These are phyloP conservation scores for Meloidogyne exigua DNA, from an alignment of 1,140 invertebrate species.

Conservation along the genomic window DNA sequence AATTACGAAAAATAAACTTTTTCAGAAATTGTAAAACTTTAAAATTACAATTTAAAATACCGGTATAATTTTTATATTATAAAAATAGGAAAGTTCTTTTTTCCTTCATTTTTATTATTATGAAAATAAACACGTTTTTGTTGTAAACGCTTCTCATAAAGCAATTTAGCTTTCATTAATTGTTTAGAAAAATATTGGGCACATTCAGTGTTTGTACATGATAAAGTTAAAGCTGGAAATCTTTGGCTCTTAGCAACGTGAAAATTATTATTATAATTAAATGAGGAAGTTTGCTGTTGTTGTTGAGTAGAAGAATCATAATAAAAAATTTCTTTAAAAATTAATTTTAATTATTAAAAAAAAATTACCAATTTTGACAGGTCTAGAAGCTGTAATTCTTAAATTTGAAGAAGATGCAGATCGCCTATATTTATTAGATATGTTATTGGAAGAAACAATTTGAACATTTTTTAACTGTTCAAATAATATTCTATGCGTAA, in stretches of 20 bases:
- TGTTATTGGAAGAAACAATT: neutral
- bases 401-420: constrained; percentile 6
- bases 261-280: neutral
- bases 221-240: constrained; percentile 12
- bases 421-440: neutral
- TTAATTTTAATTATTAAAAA: neutral
- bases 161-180: constrained; percentile 22
- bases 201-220: constrained; percentile 4
- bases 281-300: neutral
- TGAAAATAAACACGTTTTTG: neutral
- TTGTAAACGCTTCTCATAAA: constrained; percentile 7
- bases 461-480: constrained; percentile 19
- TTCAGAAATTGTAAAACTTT: neutral
- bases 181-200: constrained; percentile 14
- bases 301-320: neutral
- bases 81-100: constrained; percentile 13
- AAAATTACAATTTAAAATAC: too few species aligned
- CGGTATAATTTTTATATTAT: constrained; percentile 7
- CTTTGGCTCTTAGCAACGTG: neutral
- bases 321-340: neutral
- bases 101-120: neutral
- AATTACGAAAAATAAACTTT: too few species aligned
- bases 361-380: neutral
- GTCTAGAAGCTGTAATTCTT: neutral
- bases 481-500: constrained; percentile 39